These are phyloP conservation scores for Operophtera brumata DNA, from an alignment of 2,888 invertebrate species.

Conservation along the genomic window DNA sequence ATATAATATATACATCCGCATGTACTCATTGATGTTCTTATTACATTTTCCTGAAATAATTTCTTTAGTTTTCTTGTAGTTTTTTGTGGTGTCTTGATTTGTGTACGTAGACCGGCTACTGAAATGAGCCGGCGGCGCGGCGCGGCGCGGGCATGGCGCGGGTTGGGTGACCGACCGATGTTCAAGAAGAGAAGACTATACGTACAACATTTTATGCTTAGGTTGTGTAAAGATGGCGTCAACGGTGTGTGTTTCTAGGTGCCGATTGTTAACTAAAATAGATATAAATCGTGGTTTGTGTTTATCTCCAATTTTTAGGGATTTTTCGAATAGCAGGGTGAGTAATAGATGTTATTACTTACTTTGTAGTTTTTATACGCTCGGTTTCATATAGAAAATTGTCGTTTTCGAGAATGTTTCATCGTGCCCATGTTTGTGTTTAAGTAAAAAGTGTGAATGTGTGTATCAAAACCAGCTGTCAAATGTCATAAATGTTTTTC, in stretches of 20 bases:
- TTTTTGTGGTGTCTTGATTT: not conserved
- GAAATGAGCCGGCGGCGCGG: too few species aligned
- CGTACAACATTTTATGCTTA: conserved; percentile 30
- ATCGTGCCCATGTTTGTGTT: conserved; percentile 60
- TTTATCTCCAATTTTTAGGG: conserved; percentile 76
- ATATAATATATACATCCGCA: too few species aligned
- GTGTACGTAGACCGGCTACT: not conserved
- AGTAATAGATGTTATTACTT: conserved; percentile 48
- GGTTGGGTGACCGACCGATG: conserved; percentile 34
- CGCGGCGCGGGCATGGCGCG: conserved; percentile 16
- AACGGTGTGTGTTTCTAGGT: conserved; percentile 81
- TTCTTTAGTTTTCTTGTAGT: not conserved
- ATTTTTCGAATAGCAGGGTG: conserved; percentile 75
- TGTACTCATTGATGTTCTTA: too few species aligned
- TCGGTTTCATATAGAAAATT: conserved; percentile 59
- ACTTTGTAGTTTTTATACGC: conserved; percentile 36
- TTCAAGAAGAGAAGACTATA: conserved; percentile 38
- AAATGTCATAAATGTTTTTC: conserved; percentile 56
- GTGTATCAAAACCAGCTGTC: conserved; percentile 59
- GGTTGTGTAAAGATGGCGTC: conserved; percentile 82
- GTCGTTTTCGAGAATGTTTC: conserved; percentile 49
- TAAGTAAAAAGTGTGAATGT: conserved; percentile 41
- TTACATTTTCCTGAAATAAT: too few species aligned
- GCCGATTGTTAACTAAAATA: conserved; percentile 82
- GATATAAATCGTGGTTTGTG: conserved; percentile 81